A percentile compares a stretch with the other conserved stretches of the same genome.
Evolutionary conservation across 2,797 vertebrate genomes (phyloP).

Genomic region (Anas flavirostris): DNA sequence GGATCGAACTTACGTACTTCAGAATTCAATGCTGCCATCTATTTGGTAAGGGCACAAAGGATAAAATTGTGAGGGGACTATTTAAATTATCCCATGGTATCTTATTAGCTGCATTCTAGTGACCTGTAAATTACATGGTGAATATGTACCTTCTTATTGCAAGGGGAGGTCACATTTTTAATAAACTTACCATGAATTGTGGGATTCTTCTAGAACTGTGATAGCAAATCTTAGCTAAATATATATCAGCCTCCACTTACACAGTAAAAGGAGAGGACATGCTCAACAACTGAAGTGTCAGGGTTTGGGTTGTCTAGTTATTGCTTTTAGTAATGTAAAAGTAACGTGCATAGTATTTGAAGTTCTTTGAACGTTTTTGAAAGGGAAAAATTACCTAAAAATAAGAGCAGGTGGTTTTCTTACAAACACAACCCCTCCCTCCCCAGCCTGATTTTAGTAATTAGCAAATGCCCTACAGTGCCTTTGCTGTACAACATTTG

Average conservation of each 20-base stretch:
- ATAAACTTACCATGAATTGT: not conserved
- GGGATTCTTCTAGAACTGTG: not conserved
- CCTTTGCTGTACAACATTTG: not conserved
- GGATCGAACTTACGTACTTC: slow-evolving; percentile 99
- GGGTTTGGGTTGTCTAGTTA: not conserved
- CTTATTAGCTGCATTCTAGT: not conserved
- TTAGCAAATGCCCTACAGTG: not conserved
- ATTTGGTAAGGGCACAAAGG: slow-evolving; percentile 90
- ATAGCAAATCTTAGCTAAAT: not conserved
- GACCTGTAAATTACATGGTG: not conserved
- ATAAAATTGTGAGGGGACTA: not conserved
- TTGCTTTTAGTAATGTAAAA: not conserved
- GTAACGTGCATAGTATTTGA: not conserved
- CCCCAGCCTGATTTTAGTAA: not conserved
- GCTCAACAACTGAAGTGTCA: not conserved
- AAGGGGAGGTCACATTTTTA: not conserved
- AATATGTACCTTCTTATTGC: not conserved
- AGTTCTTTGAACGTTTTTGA: not conserved
- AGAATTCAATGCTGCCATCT: slow-evolving; percentile 99
- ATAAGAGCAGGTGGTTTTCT: not conserved
- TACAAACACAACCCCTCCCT: not conserved
- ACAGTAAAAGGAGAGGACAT: not conserved
- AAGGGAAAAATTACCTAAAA: not conserved
- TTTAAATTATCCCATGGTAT: not conserved
- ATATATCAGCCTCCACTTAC: not conserved